A percentile compares a stretch with the other conserved stretches of the same genome.
Conservation (phyloP, 1,140 invertebrate species). For the Bicyclus anynana region DNA sequence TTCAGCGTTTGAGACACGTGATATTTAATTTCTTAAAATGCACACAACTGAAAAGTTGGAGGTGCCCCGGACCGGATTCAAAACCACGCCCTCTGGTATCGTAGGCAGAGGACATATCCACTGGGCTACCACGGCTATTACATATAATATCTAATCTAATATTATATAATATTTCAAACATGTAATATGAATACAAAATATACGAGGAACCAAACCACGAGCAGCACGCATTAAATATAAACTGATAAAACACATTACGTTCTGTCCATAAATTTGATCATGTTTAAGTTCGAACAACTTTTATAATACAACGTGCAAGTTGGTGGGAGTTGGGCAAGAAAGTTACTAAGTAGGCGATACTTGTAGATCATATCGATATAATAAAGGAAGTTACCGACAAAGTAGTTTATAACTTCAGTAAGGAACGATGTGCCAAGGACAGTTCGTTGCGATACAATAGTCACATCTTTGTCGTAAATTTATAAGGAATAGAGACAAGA, state of each 20-base stretch:
- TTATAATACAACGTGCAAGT: constrained; percentile 1
- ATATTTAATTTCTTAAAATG: no score
- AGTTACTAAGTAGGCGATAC: constrained; percentile 4
- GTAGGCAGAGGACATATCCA: no score
- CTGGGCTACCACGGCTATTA: no score
- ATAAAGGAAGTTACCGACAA: background rate
- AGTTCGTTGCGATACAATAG: background rate
- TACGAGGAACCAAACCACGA: no score
- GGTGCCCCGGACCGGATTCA: no score
- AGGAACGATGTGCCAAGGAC: background rate
- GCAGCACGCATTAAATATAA: background rate
- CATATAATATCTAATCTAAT: no score
- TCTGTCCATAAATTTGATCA: constrained; percentile 1
- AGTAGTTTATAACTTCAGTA: constrained; percentile 1
- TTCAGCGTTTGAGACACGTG: no score
- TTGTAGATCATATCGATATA: constrained; percentile 3
- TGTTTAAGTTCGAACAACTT: constrained; percentile 2
- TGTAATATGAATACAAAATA: no score
- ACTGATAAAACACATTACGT: constrained; percentile 1
- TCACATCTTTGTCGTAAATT: background rate
- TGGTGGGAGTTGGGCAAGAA: background rate
- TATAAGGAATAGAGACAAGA: no score
- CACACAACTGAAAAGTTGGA: no score
- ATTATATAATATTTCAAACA: no score
- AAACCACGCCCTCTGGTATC: no score